Evolutionary conservation across 2,797 vertebrate genomes (phyloP), one percentile per base, ranked within the genome.

Genomic region (Sciurus carolinensis): DNA sequence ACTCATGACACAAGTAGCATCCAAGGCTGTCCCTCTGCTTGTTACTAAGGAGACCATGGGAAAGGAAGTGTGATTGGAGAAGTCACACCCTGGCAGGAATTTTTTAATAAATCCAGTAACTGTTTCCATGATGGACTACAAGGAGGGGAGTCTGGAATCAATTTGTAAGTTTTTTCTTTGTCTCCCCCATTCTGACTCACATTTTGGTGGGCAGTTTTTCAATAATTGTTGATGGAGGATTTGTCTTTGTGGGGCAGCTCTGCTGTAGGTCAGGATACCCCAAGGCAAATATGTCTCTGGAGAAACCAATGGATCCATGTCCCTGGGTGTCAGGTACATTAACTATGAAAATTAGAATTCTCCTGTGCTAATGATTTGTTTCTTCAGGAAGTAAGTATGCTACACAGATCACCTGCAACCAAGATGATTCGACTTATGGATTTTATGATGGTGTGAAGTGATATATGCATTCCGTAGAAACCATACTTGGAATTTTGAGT

Each of bases 121-220:
- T 83, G 2, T 84, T 94, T 94, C 77, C 81, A 92, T 42, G 15
- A 72, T 42, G 52, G 13, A 30, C 62, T 66, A 42, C 17, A 64
- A 94, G 85, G 87, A 47, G 14, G 20, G 54, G 62, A 59, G 50
- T 50, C 94, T 92, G 89, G 94, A 82, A 77, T 82, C 33, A 62
- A 69, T 86, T 94, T 69, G 57, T 67, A 64, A 73, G 30, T 72
- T 73, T 83, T 71, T 94, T 72, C 91, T 72, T 15, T 52, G 17
- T 36, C 62, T 94, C 47, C n/a, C 24, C 33, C 1, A 18, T 36
- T 14, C 36, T 44, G 28, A 50, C 15, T 75, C 26, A 47, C 39
- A 80, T 73, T 90, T 47, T 33, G 50, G 24, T 11, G 39, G n/a
- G 30, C 66, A 33, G 44, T 54, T 85, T 81, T 72, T 86, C 0